Base-by-base conservation (phyloP, 1,140 invertebrate genomes). In the Ooceraea biroi region DNA sequence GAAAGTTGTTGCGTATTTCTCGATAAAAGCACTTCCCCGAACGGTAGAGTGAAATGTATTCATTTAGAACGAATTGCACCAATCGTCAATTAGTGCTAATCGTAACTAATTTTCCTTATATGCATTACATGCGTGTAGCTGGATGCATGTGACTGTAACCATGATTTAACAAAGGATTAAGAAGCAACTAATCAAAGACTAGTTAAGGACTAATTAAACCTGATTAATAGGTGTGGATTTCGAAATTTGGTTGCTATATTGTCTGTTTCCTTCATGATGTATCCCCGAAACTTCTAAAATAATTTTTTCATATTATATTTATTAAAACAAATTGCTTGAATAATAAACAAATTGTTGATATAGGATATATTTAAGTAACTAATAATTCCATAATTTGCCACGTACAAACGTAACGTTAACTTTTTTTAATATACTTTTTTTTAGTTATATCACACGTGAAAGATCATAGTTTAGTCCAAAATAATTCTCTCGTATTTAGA, bases 1-100 rank as follows among this genome's bases (percentile, higher is more conserved):
- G 76, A 80, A 80, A 80, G 76, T 80, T 80, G 76, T 80, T 80
- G 76, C 76, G 76, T 80, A 80, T 46, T 57, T 80, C 76, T 80
- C 76, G 76, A 57, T 57, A 55, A 80, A 69, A 71, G 50, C 65
- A 71, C 65, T 80, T 80, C 65, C 36, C 76, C 76, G 76, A 77
- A 57, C 65, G 65, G 36, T 57, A 50, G 65, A 80, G 76, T 80
- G 76, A 80, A 80, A 80, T 58, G 76, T 80, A 80, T 65, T 80
- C 76, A 80, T 80, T 80, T 80, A 80, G 76, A 80, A 71, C 65
- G 65, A 50, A 80, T 71, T 80, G 76, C 76, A 58, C 76, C 76
- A 58, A 52, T 77, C 65, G 76, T 71, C 65, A 71, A 80, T 80
- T 80, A 80, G 41, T 36, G 25, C 25, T 71, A 71, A 80, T 80